These are phyloP conservation scores for Eretmochelys imbricata DNA, from an alignment of 2,113 vertebrate genomes.

Conservation along the genomic window DNA sequence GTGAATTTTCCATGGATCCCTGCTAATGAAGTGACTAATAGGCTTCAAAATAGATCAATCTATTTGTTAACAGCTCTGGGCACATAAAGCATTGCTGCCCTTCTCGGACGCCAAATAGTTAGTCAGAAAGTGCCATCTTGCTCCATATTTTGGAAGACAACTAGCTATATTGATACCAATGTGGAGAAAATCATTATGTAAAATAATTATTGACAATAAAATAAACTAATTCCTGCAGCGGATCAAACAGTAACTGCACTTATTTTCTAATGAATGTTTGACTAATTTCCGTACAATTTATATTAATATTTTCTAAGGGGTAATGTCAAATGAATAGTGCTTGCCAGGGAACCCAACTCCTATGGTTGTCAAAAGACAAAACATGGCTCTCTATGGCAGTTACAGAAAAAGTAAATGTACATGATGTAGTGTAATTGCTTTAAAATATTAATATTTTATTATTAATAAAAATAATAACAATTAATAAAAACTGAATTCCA, in stretches of 20 bases:
- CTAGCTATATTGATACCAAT: background rate
- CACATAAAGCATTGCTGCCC: background rate
- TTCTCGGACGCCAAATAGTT: background rate
- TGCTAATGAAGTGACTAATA: background rate
- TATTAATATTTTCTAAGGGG: background rate
- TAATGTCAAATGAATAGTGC: background rate
- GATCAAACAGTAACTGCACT: background rate
- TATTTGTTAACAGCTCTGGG: background rate
- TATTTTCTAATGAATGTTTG: background rate
- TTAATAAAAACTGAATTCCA: background rate
- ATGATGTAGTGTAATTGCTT: constrained; percentile 23
- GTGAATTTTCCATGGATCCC: background rate
- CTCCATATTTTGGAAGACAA: background rate
- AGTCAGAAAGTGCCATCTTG: background rate
- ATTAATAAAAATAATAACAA: too few species aligned
- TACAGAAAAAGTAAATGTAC: background rate
- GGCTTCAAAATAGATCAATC: constrained; percentile 7
- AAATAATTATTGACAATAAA: background rate
- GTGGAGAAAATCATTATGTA: background rate
- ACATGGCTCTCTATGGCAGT: background rate
- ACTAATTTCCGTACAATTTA: background rate
- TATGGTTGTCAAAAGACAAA: constrained; percentile 21
- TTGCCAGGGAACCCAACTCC: background rate
- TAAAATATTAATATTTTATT: constrained; percentile 55
- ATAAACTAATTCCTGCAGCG: background rate